These are phyloP conservation scores for Proales similis DNA, from an alignment of 1,140 invertebrate species.

Conservation along the genomic window DNA sequence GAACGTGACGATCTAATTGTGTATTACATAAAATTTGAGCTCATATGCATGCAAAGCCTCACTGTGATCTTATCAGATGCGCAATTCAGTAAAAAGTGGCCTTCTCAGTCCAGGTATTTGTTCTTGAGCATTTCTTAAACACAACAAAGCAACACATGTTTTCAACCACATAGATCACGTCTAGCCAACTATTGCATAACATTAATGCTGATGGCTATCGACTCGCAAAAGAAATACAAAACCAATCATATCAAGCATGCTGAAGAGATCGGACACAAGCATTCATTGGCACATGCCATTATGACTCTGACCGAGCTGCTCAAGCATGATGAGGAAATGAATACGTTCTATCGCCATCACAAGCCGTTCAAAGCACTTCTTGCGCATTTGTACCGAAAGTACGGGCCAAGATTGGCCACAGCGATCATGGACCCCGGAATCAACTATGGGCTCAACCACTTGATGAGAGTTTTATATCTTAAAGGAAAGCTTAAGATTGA, in stretches of 20 bases:
- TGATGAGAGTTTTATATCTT: constrained; percentile 25
- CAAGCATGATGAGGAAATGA: constrained; percentile 22
- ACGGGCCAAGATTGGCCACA: constrained; percentile 9
- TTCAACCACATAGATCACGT: too few relatives aligned
- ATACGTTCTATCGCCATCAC: constrained; percentile 25
- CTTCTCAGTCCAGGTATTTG: too few relatives aligned
- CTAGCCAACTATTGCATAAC: too few relatives aligned
- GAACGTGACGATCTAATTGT: background rate
- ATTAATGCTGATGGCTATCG: too few relatives aligned
- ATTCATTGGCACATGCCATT: constrained; percentile 6
- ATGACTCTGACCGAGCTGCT: constrained; percentile 26
- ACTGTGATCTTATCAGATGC: constrained; percentile 2
- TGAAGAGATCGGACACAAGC: constrained; percentile 8
- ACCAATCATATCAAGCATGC: constrained; percentile 32
- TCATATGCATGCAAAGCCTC: constrained; percentile 19
- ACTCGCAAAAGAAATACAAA: background rate
- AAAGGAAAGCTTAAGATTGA: too few relatives aligned
- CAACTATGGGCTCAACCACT: constrained; percentile 4
- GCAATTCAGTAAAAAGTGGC: constrained; percentile 1
- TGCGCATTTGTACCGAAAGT: constrained; percentile 31
- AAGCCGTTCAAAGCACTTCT: constrained; percentile 26
- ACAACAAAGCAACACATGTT: too few relatives aligned
- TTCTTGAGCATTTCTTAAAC: too few relatives aligned
- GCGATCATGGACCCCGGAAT: constrained; percentile 13
- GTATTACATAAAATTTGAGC: constrained; percentile 36